Evolutionary conservation across 1,140 invertebrate genomes (phyloP).

Genomic region (Drosophila parabipectinata): DNA sequence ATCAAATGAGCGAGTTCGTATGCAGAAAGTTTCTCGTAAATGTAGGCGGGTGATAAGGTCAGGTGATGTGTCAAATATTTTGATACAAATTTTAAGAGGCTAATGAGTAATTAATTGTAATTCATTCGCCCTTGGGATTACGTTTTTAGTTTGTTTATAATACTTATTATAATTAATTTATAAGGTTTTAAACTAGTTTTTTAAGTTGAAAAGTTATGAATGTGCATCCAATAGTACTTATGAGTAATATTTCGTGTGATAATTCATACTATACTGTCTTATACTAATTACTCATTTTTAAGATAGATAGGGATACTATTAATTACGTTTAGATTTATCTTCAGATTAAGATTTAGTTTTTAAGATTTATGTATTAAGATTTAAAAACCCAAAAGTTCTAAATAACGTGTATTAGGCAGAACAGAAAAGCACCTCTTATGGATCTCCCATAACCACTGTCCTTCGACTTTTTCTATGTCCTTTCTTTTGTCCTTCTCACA

Average conservation of each 20-base stretch:
- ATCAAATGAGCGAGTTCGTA: conserved; percentile 5
- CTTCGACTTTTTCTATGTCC: conserved; percentile 4
- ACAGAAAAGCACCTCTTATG: too few relatives aligned
- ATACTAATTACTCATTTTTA: too few relatives aligned
- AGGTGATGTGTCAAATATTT: neutral
- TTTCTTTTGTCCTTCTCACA: conserved; percentile 5
- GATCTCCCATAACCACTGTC: conserved; percentile 7
- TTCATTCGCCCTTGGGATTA: neutral
- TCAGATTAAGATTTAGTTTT: too few relatives aligned
- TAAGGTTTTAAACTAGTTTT: neutral
- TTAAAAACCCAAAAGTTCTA: too few relatives aligned
- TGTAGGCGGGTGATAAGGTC: neutral
- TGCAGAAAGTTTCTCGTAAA: conserved; percentile 11
- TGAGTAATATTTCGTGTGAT: neutral
- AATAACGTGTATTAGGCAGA: too few relatives aligned
- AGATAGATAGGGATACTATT: too few relatives aligned
- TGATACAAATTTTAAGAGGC: neutral
- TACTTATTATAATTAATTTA: too few relatives aligned
- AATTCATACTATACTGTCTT: neutral
- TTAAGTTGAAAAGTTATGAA: neutral
- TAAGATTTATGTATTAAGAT: too few relatives aligned
- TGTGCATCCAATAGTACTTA: neutral
- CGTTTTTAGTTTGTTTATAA: too few relatives aligned
- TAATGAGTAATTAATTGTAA: neutral
- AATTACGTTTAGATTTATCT: too few relatives aligned